phyloP scores from a whole-genome alignment of 1,140 invertebrate species.

The Araneus ventricosus region DNA sequence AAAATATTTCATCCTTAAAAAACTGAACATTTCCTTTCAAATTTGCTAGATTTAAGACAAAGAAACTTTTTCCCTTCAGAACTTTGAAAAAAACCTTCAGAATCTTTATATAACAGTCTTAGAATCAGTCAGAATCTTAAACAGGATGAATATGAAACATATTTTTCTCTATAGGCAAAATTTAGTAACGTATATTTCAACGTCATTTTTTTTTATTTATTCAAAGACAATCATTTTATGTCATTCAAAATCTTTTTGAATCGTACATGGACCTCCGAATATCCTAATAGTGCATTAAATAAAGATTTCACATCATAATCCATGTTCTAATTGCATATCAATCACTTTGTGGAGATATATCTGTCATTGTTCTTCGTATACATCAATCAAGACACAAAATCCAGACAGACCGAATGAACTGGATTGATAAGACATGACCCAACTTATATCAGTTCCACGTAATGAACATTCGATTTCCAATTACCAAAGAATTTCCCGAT shows the following conservation, averaged over 20 bases:
- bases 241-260: neutral
- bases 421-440: conserved; percentile 45
- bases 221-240: too few species aligned
- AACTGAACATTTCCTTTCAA: too few species aligned
- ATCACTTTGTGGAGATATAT: conserved; percentile 38
- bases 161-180: too few species aligned
- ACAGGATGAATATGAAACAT: too few species aligned
- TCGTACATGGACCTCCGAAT: neutral
- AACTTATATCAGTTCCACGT: conserved; percentile 34
- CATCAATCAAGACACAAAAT: conserved; percentile 44
- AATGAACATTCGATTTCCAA: conserved; percentile 71
- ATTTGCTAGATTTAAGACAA: too few species aligned
- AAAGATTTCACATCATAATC: neutral
- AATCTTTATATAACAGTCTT: too few species aligned
- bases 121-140: too few species aligned
- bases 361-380: neutral
- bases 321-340: conserved; percentile 8
- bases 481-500: conserved; percentile 42
- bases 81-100: too few species aligned
- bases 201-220: too few species aligned
- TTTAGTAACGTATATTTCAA: too few species aligned
- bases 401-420: conserved; percentile 41
- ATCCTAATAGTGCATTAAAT: neutral
- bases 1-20: too few species aligned
- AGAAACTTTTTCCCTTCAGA: too few species aligned